Conservation (phyloP, 2,797 vertebrate genomes). For the Periophthalmus magnuspinnatus region DNA sequence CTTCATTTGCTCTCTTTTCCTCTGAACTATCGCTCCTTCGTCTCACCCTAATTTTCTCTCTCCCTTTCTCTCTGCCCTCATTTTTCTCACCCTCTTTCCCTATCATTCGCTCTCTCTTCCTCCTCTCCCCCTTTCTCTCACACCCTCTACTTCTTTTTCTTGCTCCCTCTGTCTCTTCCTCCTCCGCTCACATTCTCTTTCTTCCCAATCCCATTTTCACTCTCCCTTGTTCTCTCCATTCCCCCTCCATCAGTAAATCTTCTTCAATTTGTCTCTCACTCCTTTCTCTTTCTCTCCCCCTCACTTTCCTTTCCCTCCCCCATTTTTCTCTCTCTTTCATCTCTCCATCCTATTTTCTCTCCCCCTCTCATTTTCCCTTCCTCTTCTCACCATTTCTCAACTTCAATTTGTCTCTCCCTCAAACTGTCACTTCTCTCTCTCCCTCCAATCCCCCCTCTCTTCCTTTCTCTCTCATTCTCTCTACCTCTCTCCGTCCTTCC, state of each 20-base stretch:
- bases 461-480: slow-evolving; percentile 17
- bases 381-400: not conserved
- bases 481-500: not conserved
- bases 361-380: not conserved
- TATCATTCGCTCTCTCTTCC: too few species aligned
- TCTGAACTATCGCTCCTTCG: not conserved
- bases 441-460: not conserved
- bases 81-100: too few species aligned
- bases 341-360: not conserved
- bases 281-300: not conserved
- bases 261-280: not conserved
- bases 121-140: too few species aligned
- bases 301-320: not conserved
- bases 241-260: too few species aligned
- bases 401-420: not conserved
- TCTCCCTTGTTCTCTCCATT: not conserved
- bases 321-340: not conserved
- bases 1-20: not conserved
- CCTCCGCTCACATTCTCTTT: too few species aligned
- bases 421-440: too few species aligned
- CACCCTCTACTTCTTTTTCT: too few species aligned
- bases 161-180: too few species aligned
- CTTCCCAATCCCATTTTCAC: too few species aligned
- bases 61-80: too few species aligned
- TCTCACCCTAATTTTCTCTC: too few species aligned